Base-by-base conservation (phyloP, 2,797 vertebrate species). In the Menidia menidia region DNA sequence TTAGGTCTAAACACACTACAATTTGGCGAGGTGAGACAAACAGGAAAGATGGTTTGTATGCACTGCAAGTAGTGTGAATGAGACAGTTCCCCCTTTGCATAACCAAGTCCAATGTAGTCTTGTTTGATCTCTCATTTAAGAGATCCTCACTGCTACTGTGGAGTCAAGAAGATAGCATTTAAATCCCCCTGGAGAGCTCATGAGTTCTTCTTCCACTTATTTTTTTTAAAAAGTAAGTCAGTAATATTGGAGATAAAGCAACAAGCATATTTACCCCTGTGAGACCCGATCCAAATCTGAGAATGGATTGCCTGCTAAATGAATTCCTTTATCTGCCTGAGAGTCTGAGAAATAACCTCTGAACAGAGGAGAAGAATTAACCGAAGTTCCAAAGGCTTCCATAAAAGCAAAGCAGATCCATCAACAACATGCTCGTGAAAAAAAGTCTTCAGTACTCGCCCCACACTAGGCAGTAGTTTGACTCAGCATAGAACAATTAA, bases 251-350 rank as follows among this genome's bases (percentile, higher is more conserved):
- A 71, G 90, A 93, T 92, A 92, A 91, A 74, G 75, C 74, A 76
- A 83, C 75, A 85, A 79, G 80, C 75, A 86, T 92, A 90, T 91
- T 92, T 92, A 91, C 87, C 85, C 73, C 88, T 83, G 64, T 1
- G 82, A 91, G 89, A 88, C 84, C 72, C 80, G 89, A 92, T 92
- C 78, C 67, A 67, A 88, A 92, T 92, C 90, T 85, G 65, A 81
- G 83, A 90, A 90, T 68, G 87, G 88, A 93, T 91, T 86, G 86
- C 81, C 78, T 80, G 82, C 83, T 90, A 91, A 93, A 92, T 91
- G 77, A 92, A 91, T 93, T 91, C 82, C 78, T 90, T 91, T 91
- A 92, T 92, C 89, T 86, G 87, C 68, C 71, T 65, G 63, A 75
- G 78, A 90, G 70, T 86, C 84, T 86, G 77, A 88, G 88, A 70